Base-by-base conservation (phyloP, 2,113 vertebrate genomes). In the Anthoscopus minutus region DNA sequence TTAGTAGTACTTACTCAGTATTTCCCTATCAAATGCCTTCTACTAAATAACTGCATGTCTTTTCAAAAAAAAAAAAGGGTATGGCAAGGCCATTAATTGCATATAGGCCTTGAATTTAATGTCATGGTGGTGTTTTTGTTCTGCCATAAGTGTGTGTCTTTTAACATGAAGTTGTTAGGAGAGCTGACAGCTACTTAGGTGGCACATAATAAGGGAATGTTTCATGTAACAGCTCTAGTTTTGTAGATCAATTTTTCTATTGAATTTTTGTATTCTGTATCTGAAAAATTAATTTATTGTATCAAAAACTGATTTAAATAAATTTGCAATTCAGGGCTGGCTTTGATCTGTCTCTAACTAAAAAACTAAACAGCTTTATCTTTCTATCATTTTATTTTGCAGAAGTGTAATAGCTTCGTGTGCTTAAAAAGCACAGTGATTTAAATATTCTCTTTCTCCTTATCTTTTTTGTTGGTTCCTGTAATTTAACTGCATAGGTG, bases 251-350 rank as follows among this genome's bases (percentile, higher is more conserved):
- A 21, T 78, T 66, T 78, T 96, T 85, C 67, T 81, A 64, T 81
- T 47, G 51, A 30, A 51, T 88, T 94, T 95, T 94, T 95, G 71
- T 47, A 69, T 88, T 87, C 48, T 66, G 13, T 53, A 35, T 69
- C 54, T 93, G 78, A 85, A 95, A 95, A 94, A 51, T 54, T 89
- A 89, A 79, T 93, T 95, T 89, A 72, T 93, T 88, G 37, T 91
- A 77, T 86, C 70, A 79, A 86, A 78, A 76, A 25, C 56, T 58
- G 38, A 93, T 92, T 95, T 91, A 88, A 89, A 85, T 50, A 92
- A 78, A 62, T 24, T 91, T 80, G 70, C 62, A 82, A 3, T 62
- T 62, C 28, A 31, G 38, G 61, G 11, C 66, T 6, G 5, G 58
- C 93, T 96, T 94, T 86, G 62, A 91, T 85, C 71, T 80, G 6